Evolutionary conservation across 1,140 invertebrate genomes (phyloP), one percentile per base, ranked within the genome.

Genomic region (Sitobion miscanthi): DNA sequence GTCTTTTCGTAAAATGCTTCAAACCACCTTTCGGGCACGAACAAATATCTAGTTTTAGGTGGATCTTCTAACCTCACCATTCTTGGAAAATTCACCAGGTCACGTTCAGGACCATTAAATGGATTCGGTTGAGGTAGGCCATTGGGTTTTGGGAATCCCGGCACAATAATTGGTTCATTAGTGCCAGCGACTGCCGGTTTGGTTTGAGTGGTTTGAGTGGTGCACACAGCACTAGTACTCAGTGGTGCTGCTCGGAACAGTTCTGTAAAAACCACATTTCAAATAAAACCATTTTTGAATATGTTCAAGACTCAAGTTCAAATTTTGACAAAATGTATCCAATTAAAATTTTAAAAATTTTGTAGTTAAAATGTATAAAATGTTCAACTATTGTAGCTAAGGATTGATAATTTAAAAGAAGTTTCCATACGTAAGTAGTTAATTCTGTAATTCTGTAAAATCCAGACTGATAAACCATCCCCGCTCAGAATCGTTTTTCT

Each of bases 11-110:
- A 99, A 95, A 99, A 98, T 94, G 98, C 97, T 94, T 97, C 96
- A 95, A 99, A 99, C 98, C 98, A 99, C 96, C 98, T 97, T 94
- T 99, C 98, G 89, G 99, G 99, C 94, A 99, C 95, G 94, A 99
- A 98, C 90, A 97, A 98, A 94, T 98, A 95, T 88, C 98, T 96
- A 69, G 98, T 97, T 96, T 97, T 97, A 93, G 96, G 97, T 91
- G 97, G 96, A 94, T 97, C 96, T 94, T 96, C 96, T 25, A 95
- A 95, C 95, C 97, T 95, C 94, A 96, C 96, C 23, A 96, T 96
- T 93, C 97, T 95, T 20, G 97, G 97, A 95, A 97, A 98, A 95
- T 97, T 96, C 69, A 96, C 96, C 42, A 96, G 94, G 95, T 97
- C 97, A 94, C 96, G 94, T 94, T 97, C 94, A 20, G 94, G 94